phyloP scores from a whole-genome alignment of 2,888 invertebrate species.

The Dasysyrphus albostriatus region DNA sequence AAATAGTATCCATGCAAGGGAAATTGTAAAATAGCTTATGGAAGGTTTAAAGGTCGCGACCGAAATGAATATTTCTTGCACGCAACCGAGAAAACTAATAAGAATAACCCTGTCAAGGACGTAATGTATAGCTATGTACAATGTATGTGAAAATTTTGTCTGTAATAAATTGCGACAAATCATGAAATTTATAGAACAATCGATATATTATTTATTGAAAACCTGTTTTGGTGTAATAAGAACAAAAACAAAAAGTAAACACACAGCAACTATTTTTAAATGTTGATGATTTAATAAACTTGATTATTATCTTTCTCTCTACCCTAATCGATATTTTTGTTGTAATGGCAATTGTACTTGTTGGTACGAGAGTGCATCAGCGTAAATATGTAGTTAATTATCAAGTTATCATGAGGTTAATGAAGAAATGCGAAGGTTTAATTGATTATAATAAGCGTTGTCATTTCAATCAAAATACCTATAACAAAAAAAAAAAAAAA shows the following conservation, averaged over 20 bases:
- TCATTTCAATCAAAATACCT: not conserved
- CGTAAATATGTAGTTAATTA: constrained; percentile 32
- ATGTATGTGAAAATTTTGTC: not conserved
- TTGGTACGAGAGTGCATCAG: constrained; percentile 29
- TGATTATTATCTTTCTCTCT: constrained; percentile 42
- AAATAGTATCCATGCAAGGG: constrained; percentile 23
- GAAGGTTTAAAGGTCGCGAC: constrained; percentile 55
- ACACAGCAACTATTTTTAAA: constrained; percentile 19
- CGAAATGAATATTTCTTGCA: constrained; percentile 31
- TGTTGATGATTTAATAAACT: constrained; percentile 8
- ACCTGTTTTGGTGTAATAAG: constrained; percentile 32
- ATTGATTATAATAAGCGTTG: constrained; percentile 20
- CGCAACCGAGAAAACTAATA: constrained; percentile 11
- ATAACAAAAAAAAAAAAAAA: too few relatives aligned
- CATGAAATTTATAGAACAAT: constrained; percentile 36
- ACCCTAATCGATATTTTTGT: constrained; percentile 41
- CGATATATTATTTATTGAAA: constrained; percentile 19
- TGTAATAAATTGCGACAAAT: constrained; percentile 28
- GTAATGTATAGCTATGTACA: not conserved
- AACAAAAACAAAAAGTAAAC: constrained; percentile 18
- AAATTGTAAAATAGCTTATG: not conserved
- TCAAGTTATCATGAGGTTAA: constrained; percentile 18
- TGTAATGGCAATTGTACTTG: constrained; percentile 36
- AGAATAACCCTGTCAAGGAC: constrained; percentile 44
- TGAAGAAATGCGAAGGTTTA: constrained; percentile 32